A percentile compares a stretch with the other conserved stretches of the same genome.
Evolutionary conservation across 2,888 invertebrate species (phyloP).

Genomic region (Thera britannica): DNA sequence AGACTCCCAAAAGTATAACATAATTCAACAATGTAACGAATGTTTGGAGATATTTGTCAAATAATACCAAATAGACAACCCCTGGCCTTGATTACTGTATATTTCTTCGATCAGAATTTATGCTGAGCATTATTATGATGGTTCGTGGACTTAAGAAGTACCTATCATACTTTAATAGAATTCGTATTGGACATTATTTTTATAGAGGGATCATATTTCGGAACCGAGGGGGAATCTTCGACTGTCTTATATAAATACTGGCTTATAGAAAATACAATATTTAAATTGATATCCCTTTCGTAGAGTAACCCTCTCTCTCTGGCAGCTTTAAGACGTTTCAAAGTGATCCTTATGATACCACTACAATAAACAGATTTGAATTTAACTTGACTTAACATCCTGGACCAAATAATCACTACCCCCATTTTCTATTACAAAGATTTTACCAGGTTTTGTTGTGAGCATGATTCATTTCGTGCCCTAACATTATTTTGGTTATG

Average conservation of each 20-base stretch:
- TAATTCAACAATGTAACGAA: constrained; percentile 43
- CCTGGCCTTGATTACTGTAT: constrained; percentile 42
- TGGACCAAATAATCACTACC: no score
- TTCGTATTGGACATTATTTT: constrained; percentile 14
- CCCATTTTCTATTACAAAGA: no score
- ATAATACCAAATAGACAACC: constrained; percentile 42
- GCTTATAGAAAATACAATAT: not conserved
- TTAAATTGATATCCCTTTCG: constrained; percentile 2
- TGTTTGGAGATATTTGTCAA: constrained; percentile 39
- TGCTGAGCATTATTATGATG: constrained; percentile 29
- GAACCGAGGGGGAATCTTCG: not conserved
- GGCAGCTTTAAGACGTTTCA: no score
- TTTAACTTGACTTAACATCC: no score
- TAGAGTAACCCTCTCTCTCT: no score
- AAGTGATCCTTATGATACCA: no score
- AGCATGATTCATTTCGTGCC: no score
- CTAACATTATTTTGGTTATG: no score
- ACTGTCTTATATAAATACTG: constrained; percentile 12
- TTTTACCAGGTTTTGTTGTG: no score
- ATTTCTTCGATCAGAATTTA: constrained; percentile 35
- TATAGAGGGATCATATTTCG: constrained; percentile 9
- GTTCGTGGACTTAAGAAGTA: constrained; percentile 17
- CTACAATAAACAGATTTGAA: no score
- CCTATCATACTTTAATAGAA: constrained; percentile 15
- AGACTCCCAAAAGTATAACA: constrained; percentile 32